Base-by-base conservation (phyloP, 2,797 vertebrate genomes). In the Tympanoctomys barrerae region DNA sequence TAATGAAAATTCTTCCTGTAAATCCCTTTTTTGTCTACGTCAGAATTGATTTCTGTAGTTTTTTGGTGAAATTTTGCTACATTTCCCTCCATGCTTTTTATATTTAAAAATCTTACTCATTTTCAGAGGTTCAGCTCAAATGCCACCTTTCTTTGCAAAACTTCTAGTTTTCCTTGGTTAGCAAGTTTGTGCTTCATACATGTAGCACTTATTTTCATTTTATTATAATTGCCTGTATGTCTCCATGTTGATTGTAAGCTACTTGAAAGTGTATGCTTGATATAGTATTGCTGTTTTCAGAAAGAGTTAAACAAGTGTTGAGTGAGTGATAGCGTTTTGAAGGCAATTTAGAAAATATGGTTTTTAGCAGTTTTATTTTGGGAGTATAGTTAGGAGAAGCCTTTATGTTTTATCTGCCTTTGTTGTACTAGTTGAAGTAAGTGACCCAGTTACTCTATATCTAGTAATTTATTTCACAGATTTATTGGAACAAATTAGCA, bases 31-130 rank as follows among this genome's bases (percentile, higher is more conserved):
- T 77, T 91, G 57, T 46, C 49, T 62, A 68, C 68, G 62, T 75
- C 62, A 81, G 73, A 86, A 87, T 61, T 92, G 62, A 33, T 42
- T 87, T 95, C 61, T 66, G 28, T 73, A 89, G 28, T 87, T 89
- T 89, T 84, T 28, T 21, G 79, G 54, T 39, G 28, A 19, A 42
- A 89, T 54, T 79, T n/a, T 86, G 2, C 3, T 92, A 26, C 3
- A 28, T 79, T 80, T 75, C 39, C 36, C 52, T 6, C 28, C 13
- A 22, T 21, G 62, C 57, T 91, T 88, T 59, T 24, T 31, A 13
- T 36, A 94, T 93, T 91, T 91, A 68, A 89, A 64, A 91, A 73
- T 93, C 54, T 24, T 89, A 18, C 22, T 85, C 31, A 62, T 49
- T 11, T 82, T 93, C 19, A 52, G 39, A 83, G 1, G 11, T 36